These are phyloP conservation scores for Eptatretus atami DNA, from an alignment of 2,797 vertebrate genomes.

Conservation along the genomic window DNA sequence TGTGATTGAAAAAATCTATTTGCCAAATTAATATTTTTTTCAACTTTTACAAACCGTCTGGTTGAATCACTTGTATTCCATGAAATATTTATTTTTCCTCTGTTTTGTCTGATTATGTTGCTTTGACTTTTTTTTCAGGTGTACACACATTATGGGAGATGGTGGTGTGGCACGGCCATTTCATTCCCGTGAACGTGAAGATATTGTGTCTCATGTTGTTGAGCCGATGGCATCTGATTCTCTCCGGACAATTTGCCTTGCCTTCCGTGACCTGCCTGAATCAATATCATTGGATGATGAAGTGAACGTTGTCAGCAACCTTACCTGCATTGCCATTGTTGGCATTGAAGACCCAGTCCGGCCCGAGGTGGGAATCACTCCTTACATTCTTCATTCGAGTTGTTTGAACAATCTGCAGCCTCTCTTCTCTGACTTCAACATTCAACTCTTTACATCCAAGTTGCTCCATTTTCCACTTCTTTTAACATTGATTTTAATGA, in stretches of 20 bases:
- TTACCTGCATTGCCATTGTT: slow-evolving; percentile 46
- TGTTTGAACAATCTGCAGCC: too few relatives aligned
- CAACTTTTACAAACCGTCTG: too few relatives aligned
- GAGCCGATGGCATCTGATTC: slow-evolving; percentile 67
- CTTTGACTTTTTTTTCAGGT: slow-evolving; percentile 16
- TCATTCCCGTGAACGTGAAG: slow-evolving; percentile 39
- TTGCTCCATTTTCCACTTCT: too few relatives aligned
- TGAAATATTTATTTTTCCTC: too few relatives aligned
- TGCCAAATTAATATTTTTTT: too few relatives aligned
- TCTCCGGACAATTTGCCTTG: slow-evolving; percentile 49
- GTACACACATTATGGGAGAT: slow-evolving; percentile 25
- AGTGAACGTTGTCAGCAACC: slow-evolving; percentile 29
- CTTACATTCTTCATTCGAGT: too few relatives aligned
- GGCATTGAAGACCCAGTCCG: slow-evolving; percentile 72
- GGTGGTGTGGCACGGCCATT: slow-evolving; percentile 25
- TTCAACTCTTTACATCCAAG: too few relatives aligned
- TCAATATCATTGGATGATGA: slow-evolving; percentile 48
- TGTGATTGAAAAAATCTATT: too few relatives aligned
- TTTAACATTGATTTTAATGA: too few relatives aligned
- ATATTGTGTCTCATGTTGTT: slow-evolving; percentile 54
- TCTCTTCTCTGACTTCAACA: too few relatives aligned
- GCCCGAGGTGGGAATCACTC: slow-evolving; percentile 27
- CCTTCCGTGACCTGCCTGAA: slow-evolving; percentile 31
- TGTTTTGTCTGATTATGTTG: too few relatives aligned
- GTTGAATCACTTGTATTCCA: too few relatives aligned